Conservation (phyloP, 2,888 invertebrate species). For the Ophion slaviceki region DNA sequence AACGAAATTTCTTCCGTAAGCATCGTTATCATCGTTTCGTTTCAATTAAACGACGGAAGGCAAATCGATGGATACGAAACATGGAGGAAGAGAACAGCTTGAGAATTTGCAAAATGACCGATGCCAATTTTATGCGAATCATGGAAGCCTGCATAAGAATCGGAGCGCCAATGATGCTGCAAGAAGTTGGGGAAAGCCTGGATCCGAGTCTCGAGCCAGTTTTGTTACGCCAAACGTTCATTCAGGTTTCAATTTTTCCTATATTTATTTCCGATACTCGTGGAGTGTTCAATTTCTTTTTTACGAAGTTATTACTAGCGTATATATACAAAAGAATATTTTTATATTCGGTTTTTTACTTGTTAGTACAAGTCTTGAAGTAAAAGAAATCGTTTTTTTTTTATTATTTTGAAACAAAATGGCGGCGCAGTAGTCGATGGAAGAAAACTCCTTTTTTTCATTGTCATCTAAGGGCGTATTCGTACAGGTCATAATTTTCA, state of each 20-base stretch:
- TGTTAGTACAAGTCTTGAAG: too few species aligned
- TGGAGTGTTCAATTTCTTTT: background rate
- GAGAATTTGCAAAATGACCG: conserved; percentile 91
- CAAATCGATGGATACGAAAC: conserved; percentile 95
- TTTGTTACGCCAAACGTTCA: conserved; percentile 91
- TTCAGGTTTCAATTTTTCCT: conserved; percentile 85
- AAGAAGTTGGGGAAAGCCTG: conserved; percentile 94
- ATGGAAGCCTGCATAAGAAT: conserved; percentile 93
- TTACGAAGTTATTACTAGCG: too few species aligned
- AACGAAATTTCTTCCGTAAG: conserved; percentile 26
- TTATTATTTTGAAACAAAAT: too few species aligned
- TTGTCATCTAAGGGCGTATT: too few species aligned
- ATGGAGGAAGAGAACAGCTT: conserved; percentile 92
- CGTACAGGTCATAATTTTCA: too few species aligned
- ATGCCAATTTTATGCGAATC: conserved; percentile 89
- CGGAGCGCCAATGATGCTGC: conserved; percentile 93
- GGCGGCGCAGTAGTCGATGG: too few species aligned
- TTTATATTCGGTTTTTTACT: too few species aligned
- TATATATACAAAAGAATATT: too few species aligned
- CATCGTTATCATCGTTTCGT: background rate
- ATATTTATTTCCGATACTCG: background rate
- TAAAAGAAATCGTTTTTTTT: too few species aligned
- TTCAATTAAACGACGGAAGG: conserved; percentile 83
- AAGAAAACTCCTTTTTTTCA: too few species aligned
- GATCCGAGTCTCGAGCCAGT: conserved; percentile 95